These are phyloP conservation scores for Lycocorax pyrrhopterus DNA, from an alignment of 2,113 vertebrate genomes.

Conservation along the genomic window DNA sequence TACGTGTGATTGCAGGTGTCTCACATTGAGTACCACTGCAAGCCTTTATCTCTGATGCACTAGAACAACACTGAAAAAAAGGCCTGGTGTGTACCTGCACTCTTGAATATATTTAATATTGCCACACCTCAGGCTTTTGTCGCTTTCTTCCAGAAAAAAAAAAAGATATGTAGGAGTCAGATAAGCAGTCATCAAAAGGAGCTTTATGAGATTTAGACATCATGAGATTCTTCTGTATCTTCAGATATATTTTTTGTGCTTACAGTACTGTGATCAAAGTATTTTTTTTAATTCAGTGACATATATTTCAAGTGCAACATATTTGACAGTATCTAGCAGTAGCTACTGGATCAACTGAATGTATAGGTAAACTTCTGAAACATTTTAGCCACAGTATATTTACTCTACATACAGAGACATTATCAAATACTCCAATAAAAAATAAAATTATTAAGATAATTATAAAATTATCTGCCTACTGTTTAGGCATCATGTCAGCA, in stretches of 20 bases:
- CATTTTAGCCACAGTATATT: not conserved
- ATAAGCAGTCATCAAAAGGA: not conserved
- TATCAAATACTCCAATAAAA: not conserved
- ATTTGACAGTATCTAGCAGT: not conserved
- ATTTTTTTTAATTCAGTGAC: not conserved
- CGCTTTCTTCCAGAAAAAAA: not conserved
- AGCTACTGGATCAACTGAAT: not conserved
- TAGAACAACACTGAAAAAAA: not conserved
- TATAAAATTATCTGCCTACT: not conserved
- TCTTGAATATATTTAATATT: not conserved
- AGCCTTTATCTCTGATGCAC: not conserved
- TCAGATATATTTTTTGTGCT: not conserved
- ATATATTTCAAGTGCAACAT: not conserved
- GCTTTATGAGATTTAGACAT: not conserved
- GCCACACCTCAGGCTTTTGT: not conserved
- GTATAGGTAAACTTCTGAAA: not conserved
- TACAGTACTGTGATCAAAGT: not conserved
- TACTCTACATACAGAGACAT: not conserved
- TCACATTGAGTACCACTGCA: not conserved
- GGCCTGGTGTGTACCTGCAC: not conserved
- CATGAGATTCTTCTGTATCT: not conserved
- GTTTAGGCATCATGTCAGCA: not conserved
- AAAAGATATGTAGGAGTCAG: not conserved
- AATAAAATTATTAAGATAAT: not conserved
- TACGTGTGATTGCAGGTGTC: fast-evolving